Percentiles rank a stretch among this genome's conserved stretches.
Conservation (phyloP, 2,113 vertebrate species). For the Carassius gibelio region DNA sequence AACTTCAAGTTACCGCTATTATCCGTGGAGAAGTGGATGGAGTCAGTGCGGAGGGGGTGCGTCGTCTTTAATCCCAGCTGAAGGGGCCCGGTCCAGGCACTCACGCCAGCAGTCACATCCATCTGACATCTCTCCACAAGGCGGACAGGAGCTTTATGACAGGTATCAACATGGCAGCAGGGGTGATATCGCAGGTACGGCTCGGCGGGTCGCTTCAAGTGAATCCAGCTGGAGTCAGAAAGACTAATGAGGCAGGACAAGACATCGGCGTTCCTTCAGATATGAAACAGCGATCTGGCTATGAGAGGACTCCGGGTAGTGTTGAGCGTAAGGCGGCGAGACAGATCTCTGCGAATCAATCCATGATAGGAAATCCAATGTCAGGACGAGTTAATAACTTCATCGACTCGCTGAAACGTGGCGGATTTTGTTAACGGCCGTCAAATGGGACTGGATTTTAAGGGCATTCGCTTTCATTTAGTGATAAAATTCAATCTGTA, state of each 20-base stretch:
- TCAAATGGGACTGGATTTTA: not conserved
- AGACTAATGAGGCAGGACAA: slow-evolving; percentile 54
- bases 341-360: slow-evolving; percentile 40
- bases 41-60: slow-evolving; percentile 55
- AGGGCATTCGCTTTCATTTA: not conserved
- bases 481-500: not conserved
- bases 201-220: slow-evolving; percentile 31
- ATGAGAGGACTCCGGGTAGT: slow-evolving; percentile 13
- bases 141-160: slow-evolving; percentile 70
- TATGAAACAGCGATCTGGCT: slow-evolving; percentile 43
- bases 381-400: slow-evolving; percentile 27
- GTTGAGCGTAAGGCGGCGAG: slow-evolving; percentile 41
- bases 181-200: slow-evolving; percentile 63
- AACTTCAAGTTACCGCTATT: slow-evolving; percentile 95
- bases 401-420: not conserved
- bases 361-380: not conserved
- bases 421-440: not conserved
- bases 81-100: slow-evolving; percentile 68
- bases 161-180: slow-evolving; percentile 52
- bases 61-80: slow-evolving; percentile 87
- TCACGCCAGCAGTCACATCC: slow-evolving; percentile 79
- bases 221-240: slow-evolving; percentile 39
- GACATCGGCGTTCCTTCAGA: slow-evolving; percentile 27
- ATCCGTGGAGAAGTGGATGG: slow-evolving; percentile 65
- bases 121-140: slow-evolving; percentile 78